Base-by-base conservation (phyloP, 2,113 vertebrate genomes). In the Deroptyus accipitrinus region DNA sequence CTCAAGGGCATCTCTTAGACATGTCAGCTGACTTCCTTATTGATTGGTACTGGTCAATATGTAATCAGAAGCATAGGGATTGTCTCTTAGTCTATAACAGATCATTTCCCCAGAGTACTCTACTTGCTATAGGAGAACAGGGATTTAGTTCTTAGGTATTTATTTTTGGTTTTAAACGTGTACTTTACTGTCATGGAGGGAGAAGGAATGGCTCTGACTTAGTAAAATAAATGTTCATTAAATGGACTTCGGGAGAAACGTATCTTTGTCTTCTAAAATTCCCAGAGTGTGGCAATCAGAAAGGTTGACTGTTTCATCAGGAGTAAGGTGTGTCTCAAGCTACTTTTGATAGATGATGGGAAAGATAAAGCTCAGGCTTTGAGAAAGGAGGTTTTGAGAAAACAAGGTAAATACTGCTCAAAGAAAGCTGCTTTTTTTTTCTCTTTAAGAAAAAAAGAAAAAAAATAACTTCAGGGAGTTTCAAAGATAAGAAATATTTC, bases 1-100 rank as follows among this genome's bases (percentile, higher is more conserved):
- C 78, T 90, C 86, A 96, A 84, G 89, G 86, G 86, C 77, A 48
- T 75, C 91, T 92, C 92, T 88, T 49, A 86, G 64, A 74, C 66
- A 19, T n/a, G 42, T 61, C 66, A 95, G 66, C 66, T 54, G 52
- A 84, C 48, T 92, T 87, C 66, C 62, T 80, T 73, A 93, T 92
- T 63, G 92, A 94, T 54, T 68, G 31, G 44, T 44, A 52, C 46
- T 76, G 76, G 66, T 93, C 94, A 76, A 90, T 94, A 93, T 11
- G 70, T 74, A 80, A 96, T 83, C 39, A 7, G 54, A 90, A 86
- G 37, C 17, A 0, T 5, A 41, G 27, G 23, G 74, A 79, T 66
- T 46, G 37, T 86, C 69, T 79, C 88, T 70, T 9, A 67, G 41
- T 54, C 57, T 3, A 10, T 69, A 79, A 84, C 54, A 79, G 80